Evolutionary conservation across 2,888 invertebrate genomes (phyloP).

Genomic region (Sinohyriopsis cumingii): DNA sequence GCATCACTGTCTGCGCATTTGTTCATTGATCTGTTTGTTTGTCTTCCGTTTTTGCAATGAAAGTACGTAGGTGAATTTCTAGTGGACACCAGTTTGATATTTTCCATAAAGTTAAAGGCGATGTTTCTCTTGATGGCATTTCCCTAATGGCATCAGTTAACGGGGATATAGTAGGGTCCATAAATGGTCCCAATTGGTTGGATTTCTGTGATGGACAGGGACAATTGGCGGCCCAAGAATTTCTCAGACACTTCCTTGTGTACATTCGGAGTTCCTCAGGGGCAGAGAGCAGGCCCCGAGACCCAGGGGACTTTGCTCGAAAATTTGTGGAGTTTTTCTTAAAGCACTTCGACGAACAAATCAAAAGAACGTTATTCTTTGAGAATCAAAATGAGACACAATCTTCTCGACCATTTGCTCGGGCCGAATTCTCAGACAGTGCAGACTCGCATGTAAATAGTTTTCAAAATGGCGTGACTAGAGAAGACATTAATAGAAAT

Average conservation of each 20-base stretch:
- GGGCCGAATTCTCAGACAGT: not conserved
- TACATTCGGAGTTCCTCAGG: slow-evolving; percentile 46
- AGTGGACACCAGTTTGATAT: too few species aligned
- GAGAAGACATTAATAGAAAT: slow-evolving; percentile 14
- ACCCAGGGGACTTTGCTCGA: slow-evolving; percentile 85
- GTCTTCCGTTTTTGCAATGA: too few species aligned
- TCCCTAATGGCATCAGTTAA: slow-evolving; percentile 27
- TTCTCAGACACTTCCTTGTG: slow-evolving; percentile 88
- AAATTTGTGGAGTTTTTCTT: slow-evolving; percentile 89
- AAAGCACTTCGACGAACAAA: slow-evolving; percentile 85
- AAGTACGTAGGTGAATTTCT: too few species aligned
- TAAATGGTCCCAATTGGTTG: slow-evolving; percentile 34
- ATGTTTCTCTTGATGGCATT: not conserved
- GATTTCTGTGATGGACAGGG: slow-evolving; percentile 77
- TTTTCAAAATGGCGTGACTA: slow-evolving; percentile 12
- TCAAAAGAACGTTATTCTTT: slow-evolving; percentile 29
- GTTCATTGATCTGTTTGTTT: too few species aligned
- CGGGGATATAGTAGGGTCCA: slow-evolving; percentile 17
- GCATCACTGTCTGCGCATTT: too few species aligned
- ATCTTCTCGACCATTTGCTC: not conserved
- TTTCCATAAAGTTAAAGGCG: too few species aligned
- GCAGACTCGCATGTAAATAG: not conserved
- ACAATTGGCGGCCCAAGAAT: slow-evolving; percentile 87
- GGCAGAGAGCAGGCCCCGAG: slow-evolving; percentile 73
- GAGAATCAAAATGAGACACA: slow-evolving; percentile 9